phyloP scores from a whole-genome alignment of 2,888 invertebrate species.

The Chironomus riparius region DNA sequence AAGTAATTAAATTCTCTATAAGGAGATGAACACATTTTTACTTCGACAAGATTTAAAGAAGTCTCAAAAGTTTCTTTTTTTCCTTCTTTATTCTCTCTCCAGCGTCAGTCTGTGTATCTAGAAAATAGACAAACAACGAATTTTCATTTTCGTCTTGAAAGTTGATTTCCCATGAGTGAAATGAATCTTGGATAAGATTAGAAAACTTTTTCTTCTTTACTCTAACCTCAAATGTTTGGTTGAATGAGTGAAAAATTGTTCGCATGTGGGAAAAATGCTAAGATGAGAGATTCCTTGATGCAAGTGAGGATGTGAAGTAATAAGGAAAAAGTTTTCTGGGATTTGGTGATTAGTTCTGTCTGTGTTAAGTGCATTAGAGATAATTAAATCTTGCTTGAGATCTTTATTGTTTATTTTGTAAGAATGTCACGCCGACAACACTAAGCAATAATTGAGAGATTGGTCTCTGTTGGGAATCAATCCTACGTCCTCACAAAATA shows the following conservation, averaged over 20 bases:
- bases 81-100: background rate
- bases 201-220: background rate
- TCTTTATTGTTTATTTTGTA: no score
- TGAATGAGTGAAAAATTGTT: conserved; percentile 6
- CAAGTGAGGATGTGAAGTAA: background rate
- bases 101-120: background rate
- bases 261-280: background rate
- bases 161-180: conserved; percentile 21
- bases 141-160: conserved; percentile 7
- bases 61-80: background rate
- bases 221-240: background rate
- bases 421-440: no score
- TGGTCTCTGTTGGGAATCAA: no score
- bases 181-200: background rate
- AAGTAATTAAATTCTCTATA: background rate
- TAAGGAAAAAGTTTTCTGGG: background rate
- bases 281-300: background rate
- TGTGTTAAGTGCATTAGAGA: no score
- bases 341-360: background rate
- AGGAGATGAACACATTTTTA: background rate
- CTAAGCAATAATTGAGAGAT: no score
- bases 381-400: no score
- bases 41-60: background rate
- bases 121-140: background rate
- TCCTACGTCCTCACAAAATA: no score